Evolutionary conservation across 1,140 invertebrate genomes (phyloP).

Genomic region (Holotrichia oblita): DNA sequence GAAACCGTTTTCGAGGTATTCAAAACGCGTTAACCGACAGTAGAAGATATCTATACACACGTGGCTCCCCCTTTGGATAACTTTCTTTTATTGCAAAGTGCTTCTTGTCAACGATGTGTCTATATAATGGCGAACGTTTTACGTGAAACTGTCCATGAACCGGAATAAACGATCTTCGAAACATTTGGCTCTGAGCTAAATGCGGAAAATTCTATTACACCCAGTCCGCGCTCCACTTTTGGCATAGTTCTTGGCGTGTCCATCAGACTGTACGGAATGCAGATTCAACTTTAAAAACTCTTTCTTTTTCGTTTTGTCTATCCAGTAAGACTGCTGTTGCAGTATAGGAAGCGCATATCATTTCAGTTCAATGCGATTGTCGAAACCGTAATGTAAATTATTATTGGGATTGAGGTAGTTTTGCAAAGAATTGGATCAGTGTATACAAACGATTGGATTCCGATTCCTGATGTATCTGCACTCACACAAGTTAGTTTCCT

Average conservation of each 20-base stretch:
- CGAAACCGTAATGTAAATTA: background rate
- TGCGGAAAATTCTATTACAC: constrained; percentile 28
- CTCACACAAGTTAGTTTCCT: too few species aligned
- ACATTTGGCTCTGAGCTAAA: constrained; percentile 25
- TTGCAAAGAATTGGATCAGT: too few species aligned
- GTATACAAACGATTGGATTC: too few species aligned
- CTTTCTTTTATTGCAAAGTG: constrained; percentile 8
- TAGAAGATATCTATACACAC: background rate
- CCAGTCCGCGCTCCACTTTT: background rate
- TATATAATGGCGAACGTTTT: constrained; percentile 5
- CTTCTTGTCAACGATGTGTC: constrained; percentile 5
- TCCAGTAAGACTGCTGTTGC: background rate
- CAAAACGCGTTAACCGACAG: background rate
- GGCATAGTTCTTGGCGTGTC: constrained; percentile 1
- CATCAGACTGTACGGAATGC: constrained; percentile 30
- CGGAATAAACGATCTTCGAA: constrained; percentile 28
- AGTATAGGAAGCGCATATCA: background rate
- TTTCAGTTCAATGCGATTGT: background rate
- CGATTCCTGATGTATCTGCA: too few species aligned
- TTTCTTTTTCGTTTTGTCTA: background rate
- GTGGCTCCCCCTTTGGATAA: background rate
- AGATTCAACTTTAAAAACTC: constrained; percentile 34
- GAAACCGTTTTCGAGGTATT: constrained; percentile 12
- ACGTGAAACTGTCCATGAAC: constrained; percentile 28
- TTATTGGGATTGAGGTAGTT: background rate